phyloP scores from a whole-genome alignment of 2,888 invertebrate genomes.

The Barypeithes pellucidus region DNA sequence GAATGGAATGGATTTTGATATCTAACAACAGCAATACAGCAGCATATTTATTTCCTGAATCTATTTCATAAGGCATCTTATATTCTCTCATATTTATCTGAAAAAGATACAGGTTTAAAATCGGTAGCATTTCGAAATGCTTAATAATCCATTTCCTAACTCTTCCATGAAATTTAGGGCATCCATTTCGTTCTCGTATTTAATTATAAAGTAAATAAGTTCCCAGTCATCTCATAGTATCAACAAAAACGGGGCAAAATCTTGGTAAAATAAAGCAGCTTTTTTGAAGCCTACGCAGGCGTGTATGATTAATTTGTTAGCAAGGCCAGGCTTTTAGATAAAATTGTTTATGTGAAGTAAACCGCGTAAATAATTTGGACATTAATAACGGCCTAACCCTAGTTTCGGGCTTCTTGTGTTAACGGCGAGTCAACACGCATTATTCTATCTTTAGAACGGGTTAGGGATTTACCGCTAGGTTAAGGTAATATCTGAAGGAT shows the following conservation, averaged over 20 bases:
- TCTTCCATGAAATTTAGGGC: background rate
- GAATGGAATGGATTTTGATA: too few species aligned
- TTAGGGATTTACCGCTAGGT: conserved; percentile 24
- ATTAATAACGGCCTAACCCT: conserved; percentile 41
- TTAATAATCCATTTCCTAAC: too few species aligned
- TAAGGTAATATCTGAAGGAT: too few species aligned
- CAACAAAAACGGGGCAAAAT: conserved; percentile 7
- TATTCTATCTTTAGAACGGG: conserved; percentile 38
- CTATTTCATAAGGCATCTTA: too few species aligned
- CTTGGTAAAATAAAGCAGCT: conserved; percentile 27
- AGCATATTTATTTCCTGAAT: too few species aligned
- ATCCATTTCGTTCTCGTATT: background rate
- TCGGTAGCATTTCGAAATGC: too few species aligned
- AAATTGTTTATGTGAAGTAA: conserved; percentile 38
- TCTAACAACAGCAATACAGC: too few species aligned
- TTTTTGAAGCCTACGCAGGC: conserved; percentile 25
- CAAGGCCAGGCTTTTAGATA: conserved; percentile 36
- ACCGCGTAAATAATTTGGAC: conserved; percentile 41
- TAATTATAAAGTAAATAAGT: conserved; percentile 9
- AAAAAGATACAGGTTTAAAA: too few species aligned
- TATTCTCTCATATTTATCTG: too few species aligned
- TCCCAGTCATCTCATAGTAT: conserved; percentile 9
- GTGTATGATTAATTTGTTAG: conserved; percentile 34
- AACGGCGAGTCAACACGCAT: conserved; percentile 46
- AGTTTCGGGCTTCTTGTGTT: conserved; percentile 39